phyloP scores from a whole-genome alignment of 1,140 invertebrate species.

The Carcinoscorpius rotundicauda region DNA sequence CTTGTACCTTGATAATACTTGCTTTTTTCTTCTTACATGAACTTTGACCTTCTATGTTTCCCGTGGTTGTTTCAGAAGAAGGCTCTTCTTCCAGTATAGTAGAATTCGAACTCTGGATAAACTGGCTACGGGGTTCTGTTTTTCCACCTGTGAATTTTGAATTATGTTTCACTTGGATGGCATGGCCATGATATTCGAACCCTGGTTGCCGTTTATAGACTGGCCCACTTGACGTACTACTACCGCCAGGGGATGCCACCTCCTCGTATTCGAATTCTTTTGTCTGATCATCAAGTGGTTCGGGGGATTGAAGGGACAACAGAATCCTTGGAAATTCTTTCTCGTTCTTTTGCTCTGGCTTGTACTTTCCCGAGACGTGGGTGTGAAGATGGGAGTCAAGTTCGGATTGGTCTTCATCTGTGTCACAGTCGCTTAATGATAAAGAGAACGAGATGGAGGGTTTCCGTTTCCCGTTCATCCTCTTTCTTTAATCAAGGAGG shows the following conservation, averaged over 20 bases:
- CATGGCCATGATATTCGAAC: conserved; percentile 34
- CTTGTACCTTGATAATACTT: too few relatives aligned
- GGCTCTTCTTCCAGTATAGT: too few relatives aligned
- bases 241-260: conserved; percentile 22
- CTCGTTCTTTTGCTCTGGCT: too few relatives aligned
- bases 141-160: too few relatives aligned
- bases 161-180: not conserved
- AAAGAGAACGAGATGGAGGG: not conserved
- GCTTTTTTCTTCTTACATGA: too few relatives aligned
- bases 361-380: too few relatives aligned
- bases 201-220: conserved; percentile 34
- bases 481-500: too few relatives aligned
- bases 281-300: not conserved
- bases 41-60: too few relatives aligned
- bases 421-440: not conserved
- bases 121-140: too few relatives aligned
- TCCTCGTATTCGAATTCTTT: conserved; percentile 16
- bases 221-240: conserved; percentile 37
- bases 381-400: too few relatives aligned
- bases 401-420: not conserved
- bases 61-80: too few relatives aligned
- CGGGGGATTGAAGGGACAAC: not conserved
- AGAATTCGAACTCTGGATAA: too few relatives aligned
- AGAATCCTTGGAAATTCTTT: not conserved
- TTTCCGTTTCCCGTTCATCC: conserved; percentile 1